Evolutionary conservation across 1,140 invertebrate genomes (phyloP).

Genomic region (Drosophila orosa): DNA sequence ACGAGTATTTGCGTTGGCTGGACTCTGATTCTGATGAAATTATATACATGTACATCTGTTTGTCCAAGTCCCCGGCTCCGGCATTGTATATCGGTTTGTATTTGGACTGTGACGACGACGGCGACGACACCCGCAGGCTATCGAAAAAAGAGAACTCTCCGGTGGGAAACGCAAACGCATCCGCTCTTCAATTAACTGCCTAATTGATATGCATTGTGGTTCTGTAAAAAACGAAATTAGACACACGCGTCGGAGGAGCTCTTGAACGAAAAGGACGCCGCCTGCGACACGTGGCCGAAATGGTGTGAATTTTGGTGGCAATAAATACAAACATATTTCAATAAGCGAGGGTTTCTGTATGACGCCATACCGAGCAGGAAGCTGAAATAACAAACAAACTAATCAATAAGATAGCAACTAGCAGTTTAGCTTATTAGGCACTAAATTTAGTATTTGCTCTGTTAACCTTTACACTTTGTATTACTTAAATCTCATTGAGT

Average conservation of each 20-base stretch:
- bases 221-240: constrained; percentile 53
- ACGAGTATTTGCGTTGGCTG: constrained; percentile 59
- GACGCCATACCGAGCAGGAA: not conserved
- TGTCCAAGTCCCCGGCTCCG: constrained; percentile 20
- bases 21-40: constrained; percentile 59
- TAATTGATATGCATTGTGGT: constrained; percentile 73
- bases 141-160: constrained; percentile 5
- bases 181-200: constrained; percentile 61
- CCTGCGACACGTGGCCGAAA: constrained; percentile 47
- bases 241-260: constrained; percentile 54
- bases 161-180: constrained; percentile 24
- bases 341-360: not conserved
- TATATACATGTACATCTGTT: constrained; percentile 59
- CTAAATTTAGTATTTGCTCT: not conserved
- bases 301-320: constrained; percentile 58
- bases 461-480: not conserved
- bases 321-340: constrained; percentile 11
- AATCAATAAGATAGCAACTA: not conserved
- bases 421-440: not conserved
- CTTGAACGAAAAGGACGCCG: constrained; percentile 40
- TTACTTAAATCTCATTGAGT: too few species aligned
- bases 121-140: constrained; percentile 31
- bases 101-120: constrained; percentile 39
- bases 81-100: constrained; percentile 26
- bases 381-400: not conserved